Percentiles rank a stretch among this genome's conserved stretches.
Conservation (phyloP, 2,888 invertebrate species). For the Panzeria rudis region DNA sequence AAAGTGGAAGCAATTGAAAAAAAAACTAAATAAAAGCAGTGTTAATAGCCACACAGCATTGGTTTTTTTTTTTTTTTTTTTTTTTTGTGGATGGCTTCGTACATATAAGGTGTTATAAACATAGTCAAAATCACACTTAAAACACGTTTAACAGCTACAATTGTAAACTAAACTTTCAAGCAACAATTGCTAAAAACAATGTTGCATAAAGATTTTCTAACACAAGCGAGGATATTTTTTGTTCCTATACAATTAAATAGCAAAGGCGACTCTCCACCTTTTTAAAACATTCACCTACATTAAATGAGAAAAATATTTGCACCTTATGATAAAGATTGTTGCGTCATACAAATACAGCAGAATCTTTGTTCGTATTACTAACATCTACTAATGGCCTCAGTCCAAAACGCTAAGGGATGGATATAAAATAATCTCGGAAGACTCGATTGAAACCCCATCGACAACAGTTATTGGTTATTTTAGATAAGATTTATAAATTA, state of each 20-base stretch:
- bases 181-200: conserved; percentile 60
- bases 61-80: background rate
- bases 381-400: too few species aligned
- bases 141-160: conserved; percentile 61
- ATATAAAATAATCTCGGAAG: too few species aligned
- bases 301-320: background rate
- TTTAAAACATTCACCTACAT: background rate
- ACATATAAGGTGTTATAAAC: conserved; percentile 64
- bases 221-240: conserved; percentile 22
- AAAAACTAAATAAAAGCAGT: conserved; percentile 42
- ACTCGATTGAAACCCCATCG: too few species aligned
- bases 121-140: conserved; percentile 67
- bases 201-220: conserved; percentile 45
- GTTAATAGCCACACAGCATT: conserved; percentile 68
- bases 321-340: background rate
- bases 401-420: too few species aligned
- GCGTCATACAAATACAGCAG: background rate
- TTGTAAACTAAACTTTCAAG: conserved; percentile 40
- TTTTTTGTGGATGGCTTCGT: conserved; percentile 24
- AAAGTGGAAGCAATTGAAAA: conserved; percentile 35
- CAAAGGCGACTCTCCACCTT: conserved; percentile 6
- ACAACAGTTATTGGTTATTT: too few species aligned
- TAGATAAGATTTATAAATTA: too few species aligned
- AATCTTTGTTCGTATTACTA: too few species aligned
- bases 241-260: conserved; percentile 14